Evolutionary conservation across 2,888 invertebrate genomes (phyloP), one percentile per base, ranked within the genome.

Genomic region (Mechanitis messenoides): DNA sequence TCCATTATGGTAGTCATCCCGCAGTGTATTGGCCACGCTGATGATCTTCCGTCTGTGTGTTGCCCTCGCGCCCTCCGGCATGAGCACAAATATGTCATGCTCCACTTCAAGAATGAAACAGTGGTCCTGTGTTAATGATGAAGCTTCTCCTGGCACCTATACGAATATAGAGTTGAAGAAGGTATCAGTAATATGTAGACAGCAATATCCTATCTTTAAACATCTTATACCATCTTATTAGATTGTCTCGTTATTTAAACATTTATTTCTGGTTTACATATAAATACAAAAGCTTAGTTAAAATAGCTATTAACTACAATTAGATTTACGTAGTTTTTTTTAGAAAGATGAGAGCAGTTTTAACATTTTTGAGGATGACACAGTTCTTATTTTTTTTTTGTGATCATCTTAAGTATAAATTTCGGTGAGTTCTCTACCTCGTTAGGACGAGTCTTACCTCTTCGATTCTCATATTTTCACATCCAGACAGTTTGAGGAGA

Each of bases 21-120:
- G 87, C 65, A 97, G 92, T 70, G 92, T 93, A 81, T 95, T 96
- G 28, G 97, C 97, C 2, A 95, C 94, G 72, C 94, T 93, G 73
- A 95, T 94, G 60, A 97, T 97, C 90, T 96, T 97, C 58, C 97
- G 84, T 63, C 94, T 91, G 84, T 97, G 97, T 9, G 95, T 93
- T 11, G 95, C 92, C 75, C 94, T 95, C 7, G 95, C 94, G n/a
- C 94, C 94, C 9, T 91, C 87, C 0, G 97, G 97, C 79, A 95
- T 93, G 84, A 96, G 95, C n/a, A 97, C 94, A 78, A 94, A 96
- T 72, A 98, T 95, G 65, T 94, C 93, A 67, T 91, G 92, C 7
- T 95, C 96, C 53, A 93, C 92, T 81, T 97, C 97, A 71, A 97
- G 85, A 72, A 98, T 95, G 87, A 97, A 97, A 82, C 97, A 97